Conservation (phyloP, 1,140 invertebrate species). For the Paraescarpia echinospica region DNA sequence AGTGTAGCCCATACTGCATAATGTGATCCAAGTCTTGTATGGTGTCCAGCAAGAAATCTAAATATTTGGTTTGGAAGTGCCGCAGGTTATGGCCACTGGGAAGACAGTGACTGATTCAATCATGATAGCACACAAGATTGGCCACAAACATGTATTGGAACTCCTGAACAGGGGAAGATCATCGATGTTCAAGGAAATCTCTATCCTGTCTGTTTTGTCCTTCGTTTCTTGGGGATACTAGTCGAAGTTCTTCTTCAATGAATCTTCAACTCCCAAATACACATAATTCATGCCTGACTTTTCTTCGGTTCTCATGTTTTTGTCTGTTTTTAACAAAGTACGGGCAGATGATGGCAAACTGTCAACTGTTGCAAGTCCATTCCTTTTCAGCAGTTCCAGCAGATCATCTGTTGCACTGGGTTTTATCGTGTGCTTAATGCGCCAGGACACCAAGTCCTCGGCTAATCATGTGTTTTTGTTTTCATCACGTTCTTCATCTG, state of each 20-base stretch:
- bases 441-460: not conserved
- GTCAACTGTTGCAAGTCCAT: not conserved
- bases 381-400: conserved; percentile 12
- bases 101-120: conserved; percentile 22
- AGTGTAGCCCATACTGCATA: conserved; percentile 20
- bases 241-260: not conserved
- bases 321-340: conserved; percentile 21
- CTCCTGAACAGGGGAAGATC: conserved; percentile 24
- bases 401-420: conserved; percentile 15
- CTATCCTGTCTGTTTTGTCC: conserved; percentile 8
- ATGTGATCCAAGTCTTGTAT: conserved; percentile 37
- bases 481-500: no score
- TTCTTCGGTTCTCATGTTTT: not conserved
- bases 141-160: conserved; percentile 31
- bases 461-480: no score
- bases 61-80: conserved; percentile 42
- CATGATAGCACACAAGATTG: conserved; percentile 33
- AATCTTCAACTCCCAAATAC: not conserved
- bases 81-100: conserved; percentile 35
- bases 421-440: not conserved
- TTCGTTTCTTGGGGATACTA: conserved; percentile 23
- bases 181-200: conserved; percentile 13
- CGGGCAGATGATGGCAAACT: conserved; percentile 11
- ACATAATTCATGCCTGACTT: conserved; percentile 17
- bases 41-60: conserved; percentile 39